These are phyloP conservation scores for Alligator sinensis DNA, from an alignment of 2,113 vertebrate genomes.

Conservation along the genomic window DNA sequence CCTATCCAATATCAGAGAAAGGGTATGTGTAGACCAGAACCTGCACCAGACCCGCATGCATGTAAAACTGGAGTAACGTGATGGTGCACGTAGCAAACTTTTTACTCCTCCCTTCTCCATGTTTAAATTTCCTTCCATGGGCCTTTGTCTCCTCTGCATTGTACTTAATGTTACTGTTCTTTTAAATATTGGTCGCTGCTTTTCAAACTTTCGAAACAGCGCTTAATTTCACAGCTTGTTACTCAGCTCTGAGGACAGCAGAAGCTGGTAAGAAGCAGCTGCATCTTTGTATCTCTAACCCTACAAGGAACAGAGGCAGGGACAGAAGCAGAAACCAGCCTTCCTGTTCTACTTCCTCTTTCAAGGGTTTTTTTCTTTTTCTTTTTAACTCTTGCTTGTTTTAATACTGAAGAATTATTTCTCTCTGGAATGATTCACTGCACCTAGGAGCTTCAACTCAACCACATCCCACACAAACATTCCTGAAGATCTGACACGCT, in stretches of 20 bases:
- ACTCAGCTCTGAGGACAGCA: not conserved
- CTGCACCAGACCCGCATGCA: not conserved
- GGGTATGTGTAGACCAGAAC: accelerated
- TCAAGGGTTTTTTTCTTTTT: conserved; percentile 6
- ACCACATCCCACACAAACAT: not conserved
- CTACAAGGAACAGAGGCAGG: not conserved
- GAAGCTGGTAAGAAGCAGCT: not conserved
- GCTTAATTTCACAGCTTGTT: not conserved
- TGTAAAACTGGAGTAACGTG: not conserved
- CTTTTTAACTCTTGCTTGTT: conserved; percentile 11
- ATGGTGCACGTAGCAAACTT: not conserved
- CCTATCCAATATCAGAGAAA: not conserved
- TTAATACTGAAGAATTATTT: not conserved
- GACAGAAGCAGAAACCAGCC: conserved; percentile 59
- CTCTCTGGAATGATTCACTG: not conserved
- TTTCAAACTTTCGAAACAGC: not conserved
- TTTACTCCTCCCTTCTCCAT: not conserved
- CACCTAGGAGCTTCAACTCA: not conserved
- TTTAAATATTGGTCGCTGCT: not conserved
- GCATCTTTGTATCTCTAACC: not conserved
- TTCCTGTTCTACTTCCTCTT: conserved; percentile 77
- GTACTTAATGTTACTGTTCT: not conserved
- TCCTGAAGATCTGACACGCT: not conserved
- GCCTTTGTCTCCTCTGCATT: accelerated
- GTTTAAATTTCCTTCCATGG: not conserved